Evolutionary conservation across 2,888 invertebrate species (phyloP), one percentile per base, ranked within the genome.

Genomic region (Didymodactylos carnosus): DNA sequence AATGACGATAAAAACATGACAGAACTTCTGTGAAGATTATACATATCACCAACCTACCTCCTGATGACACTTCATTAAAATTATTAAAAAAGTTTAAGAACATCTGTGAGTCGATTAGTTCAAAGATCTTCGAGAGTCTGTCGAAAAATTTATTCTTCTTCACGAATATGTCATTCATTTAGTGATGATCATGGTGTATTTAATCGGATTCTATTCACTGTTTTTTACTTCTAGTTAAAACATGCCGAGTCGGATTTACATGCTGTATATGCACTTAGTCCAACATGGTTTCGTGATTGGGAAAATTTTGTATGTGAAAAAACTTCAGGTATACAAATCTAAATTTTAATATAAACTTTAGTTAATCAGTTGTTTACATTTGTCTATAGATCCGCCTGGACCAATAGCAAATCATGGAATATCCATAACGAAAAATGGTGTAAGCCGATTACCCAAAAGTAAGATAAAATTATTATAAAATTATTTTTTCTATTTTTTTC

Each of bases 211-310:
- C n/a, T n/a, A n/a, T n/a, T n/a, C n/a, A n/a, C n/a, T 49, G 4
- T 8, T 49, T 23, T 49, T 49, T 16, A 25, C 25, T 49, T 49
- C 19, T 49, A 49, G 49, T 49, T 49, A 10, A 49, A 49, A 49
- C 7, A 25, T 11, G 23, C 49, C 10, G 49, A 49, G 13, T 25
- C 23, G 25, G 49, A 49, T 23, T 25, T 2, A 13, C 23, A 49
- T 49, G 49, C 49, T 23, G 62, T 72, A 72, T 91, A 88, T 84
- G 91, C 89, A 14, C 87, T 92, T 78, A 89, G 90, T 77, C 90
- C 90, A 89, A 87, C 88, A 76, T 92, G 92, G 92, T 88, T 91
- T 82, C 87, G 90, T 2, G 89, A 89, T 79, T 94, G 94, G 94
- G 92, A 94, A 83, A 88, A 88, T 75, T 94, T 93, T 84, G 90